phyloP scores from a whole-genome alignment of 2,797 vertebrate species.

The Alfaro cultratus region DNA sequence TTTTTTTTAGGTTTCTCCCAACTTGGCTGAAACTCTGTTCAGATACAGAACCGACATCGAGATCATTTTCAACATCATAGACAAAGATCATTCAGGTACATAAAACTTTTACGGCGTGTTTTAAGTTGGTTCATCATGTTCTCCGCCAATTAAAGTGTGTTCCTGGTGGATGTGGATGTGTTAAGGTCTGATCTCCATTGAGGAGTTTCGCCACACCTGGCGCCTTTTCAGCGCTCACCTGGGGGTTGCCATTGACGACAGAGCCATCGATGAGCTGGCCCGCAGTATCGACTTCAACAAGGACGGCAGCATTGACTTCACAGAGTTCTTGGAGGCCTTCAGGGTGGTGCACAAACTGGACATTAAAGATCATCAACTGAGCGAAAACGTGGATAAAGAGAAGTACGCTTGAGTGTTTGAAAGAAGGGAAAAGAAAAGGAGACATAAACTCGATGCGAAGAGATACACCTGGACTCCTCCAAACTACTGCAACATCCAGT shows the following conservation, averaged over 20 bases:
- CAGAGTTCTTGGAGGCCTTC: slow-evolving; percentile 95
- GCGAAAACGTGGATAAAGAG: slow-evolving; percentile 36
- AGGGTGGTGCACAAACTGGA: slow-evolving; percentile 91
- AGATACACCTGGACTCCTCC: neutral
- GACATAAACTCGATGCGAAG: neutral
- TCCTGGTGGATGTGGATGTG: neutral
- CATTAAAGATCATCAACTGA: slow-evolving; percentile 76
- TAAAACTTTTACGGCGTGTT: neutral
- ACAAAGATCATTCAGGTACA: slow-evolving; percentile 93
- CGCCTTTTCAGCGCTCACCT: slow-evolving; percentile 91
- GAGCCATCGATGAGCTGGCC: slow-evolving; percentile 87
- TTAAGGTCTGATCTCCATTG: slow-evolving; percentile 92
- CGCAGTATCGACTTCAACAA: slow-evolving; percentile 94
- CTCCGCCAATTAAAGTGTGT: neutral
- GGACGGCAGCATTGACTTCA: slow-evolving; percentile 96
- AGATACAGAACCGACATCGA: slow-evolving; percentile 93
- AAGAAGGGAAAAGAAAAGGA: neutral
- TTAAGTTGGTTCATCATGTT: neutral
- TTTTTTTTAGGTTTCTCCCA: slow-evolving; percentile 83
- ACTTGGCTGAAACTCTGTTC: slow-evolving; percentile 89
- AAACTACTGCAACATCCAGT: neutral
- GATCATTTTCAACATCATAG: slow-evolving; percentile 95
- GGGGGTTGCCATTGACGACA: slow-evolving; percentile 79
- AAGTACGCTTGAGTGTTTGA: slow-evolving; percentile 12
- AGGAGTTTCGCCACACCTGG: slow-evolving; percentile 94